phyloP scores from a whole-genome alignment of 2,888 invertebrate species.

The Uloborus plumipes region DNA sequence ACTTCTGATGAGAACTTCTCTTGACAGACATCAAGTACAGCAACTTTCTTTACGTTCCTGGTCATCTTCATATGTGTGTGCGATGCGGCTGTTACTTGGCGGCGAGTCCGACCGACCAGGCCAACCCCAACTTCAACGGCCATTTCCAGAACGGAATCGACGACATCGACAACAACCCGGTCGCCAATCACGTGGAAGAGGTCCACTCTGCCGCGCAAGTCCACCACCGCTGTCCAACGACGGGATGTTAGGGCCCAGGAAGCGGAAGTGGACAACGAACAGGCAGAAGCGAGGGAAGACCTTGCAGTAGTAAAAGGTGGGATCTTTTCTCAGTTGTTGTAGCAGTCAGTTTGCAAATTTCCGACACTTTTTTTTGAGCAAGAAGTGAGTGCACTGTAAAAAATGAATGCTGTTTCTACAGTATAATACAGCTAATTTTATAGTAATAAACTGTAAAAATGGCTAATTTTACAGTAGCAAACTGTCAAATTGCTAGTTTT shows the following conservation, averaged over 20 bases:
- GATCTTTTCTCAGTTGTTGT: no score
- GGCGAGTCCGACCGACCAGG: constrained; percentile 4
- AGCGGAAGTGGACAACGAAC: constrained; percentile 15
- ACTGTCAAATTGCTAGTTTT: no score
- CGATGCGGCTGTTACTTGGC: constrained; percentile 36
- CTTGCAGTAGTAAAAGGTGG: background rate
- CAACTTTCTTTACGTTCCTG: background rate
- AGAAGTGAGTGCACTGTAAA: no score
- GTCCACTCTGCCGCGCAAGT: constrained; percentile 35
- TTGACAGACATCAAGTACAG: background rate
- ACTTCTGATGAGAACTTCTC: background rate
- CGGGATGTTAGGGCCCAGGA: background rate
- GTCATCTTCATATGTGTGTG: constrained; percentile 10
- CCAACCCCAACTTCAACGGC: background rate
- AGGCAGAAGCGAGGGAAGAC: constrained; percentile 35
- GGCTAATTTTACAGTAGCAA: no score
- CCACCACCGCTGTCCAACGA: constrained; percentile 12
- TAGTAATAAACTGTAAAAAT: no score
- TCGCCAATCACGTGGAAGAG: constrained; percentile 43
- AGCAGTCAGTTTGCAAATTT: no score
- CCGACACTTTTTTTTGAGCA: no score
- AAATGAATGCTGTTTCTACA: no score
- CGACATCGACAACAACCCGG: constrained; percentile 13
- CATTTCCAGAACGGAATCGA: background rate
- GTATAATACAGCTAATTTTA: no score